These are phyloP conservation scores for Pseudonaja textilis DNA, from an alignment of 2,113 vertebrate species.

Conservation along the genomic window DNA sequence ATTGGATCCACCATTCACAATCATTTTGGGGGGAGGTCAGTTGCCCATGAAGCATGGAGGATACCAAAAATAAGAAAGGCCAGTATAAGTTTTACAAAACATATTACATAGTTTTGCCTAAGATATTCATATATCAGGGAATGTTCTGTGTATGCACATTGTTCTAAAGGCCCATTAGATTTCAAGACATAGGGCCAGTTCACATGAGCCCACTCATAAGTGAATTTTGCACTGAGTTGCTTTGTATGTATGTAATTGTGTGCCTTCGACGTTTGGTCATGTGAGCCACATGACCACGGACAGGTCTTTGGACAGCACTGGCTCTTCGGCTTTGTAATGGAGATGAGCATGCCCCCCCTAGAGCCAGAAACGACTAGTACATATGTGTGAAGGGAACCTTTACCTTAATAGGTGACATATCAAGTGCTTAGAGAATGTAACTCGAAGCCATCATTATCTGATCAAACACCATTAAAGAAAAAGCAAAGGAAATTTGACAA, in stretches of 20 bases:
- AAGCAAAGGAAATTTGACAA: conserved; percentile 18
- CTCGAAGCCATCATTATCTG: not conserved
- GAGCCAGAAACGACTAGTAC: too few relatives aligned
- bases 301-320: too few relatives aligned
- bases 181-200: not conserved
- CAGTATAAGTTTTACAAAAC: not conserved
- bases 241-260: not conserved
- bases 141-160: not conserved
- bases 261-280: too few relatives aligned
- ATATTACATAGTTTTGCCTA: not conserved
- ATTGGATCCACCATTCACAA: not conserved
- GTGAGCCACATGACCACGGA: too few relatives aligned
- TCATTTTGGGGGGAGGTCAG: not conserved
- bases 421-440: not conserved
- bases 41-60: not conserved
- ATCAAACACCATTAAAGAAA: conserved; percentile 15
- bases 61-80: not conserved
- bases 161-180: not conserved
- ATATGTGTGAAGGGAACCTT: too few relatives aligned
- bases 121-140: not conserved
- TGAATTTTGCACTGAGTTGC: not conserved
- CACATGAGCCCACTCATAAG: not conserved
- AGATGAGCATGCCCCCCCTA: too few relatives aligned
- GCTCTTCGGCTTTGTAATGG: too few relatives aligned
- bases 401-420: not conserved